Conservation (phyloP, 2,888 invertebrate genomes). For the Lathronympha strigana region DNA sequence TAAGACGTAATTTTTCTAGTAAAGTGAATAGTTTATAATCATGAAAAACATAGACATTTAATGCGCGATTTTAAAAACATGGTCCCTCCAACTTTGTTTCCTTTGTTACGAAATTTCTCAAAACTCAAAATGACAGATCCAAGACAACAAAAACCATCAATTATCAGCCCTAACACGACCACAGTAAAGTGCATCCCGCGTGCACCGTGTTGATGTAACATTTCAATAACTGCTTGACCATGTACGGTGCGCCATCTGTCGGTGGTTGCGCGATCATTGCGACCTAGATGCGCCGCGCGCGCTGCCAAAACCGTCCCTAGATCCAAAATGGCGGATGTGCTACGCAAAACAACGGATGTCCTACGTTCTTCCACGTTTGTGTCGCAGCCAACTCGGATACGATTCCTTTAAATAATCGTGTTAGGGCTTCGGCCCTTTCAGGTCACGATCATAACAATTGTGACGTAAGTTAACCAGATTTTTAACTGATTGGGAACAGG, state of each 20-base stretch:
- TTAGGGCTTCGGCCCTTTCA: constrained; percentile 16
- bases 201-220: constrained; percentile 21
- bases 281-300: constrained; percentile 78
- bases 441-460: constrained; percentile 4
- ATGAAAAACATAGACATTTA: too few relatives aligned
- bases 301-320: constrained; percentile 77
- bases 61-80: neutral
- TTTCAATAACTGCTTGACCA: constrained; percentile 22
- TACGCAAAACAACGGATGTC: neutral
- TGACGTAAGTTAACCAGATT: neutral
- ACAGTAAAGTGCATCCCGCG: neutral
- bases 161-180: neutral
- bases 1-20: too few relatives aligned
- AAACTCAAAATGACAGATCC: neutral
- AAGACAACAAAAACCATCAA: neutral
- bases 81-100: constrained; percentile 1
- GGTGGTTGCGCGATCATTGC: constrained; percentile 75
- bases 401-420: constrained; percentile 18
- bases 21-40: too few relatives aligned
- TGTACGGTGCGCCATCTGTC: constrained; percentile 72
- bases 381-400: constrained; percentile 14
- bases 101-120: neutral
- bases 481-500: neutral
- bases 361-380: neutral
- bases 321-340: constrained; percentile 6